Evolutionary conservation across 2,113 vertebrate species (phyloP).

Genomic region (Nibea albiflora): DNA sequence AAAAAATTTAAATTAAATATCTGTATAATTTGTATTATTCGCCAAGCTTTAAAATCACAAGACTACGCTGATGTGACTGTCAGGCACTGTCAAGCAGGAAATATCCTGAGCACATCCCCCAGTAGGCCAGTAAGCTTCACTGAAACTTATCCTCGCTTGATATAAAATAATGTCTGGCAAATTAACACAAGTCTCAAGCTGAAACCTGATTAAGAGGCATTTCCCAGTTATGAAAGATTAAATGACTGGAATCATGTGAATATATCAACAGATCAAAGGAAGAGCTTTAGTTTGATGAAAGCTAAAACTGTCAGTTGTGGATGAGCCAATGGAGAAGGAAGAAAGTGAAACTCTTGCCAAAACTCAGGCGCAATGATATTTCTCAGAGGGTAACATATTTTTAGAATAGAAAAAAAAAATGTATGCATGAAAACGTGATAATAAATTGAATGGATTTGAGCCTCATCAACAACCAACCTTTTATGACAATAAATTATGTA

Average conservation of each 20-base stretch:
- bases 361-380: slow-evolving; percentile 35
- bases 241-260: slow-evolving; percentile 64
- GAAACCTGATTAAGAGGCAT: slow-evolving; percentile 66
- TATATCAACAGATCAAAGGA: slow-evolving; percentile 76
- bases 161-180: slow-evolving; percentile 55
- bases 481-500: background rate
- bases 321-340: slow-evolving; percentile 75
- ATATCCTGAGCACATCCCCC: slow-evolving; percentile 15
- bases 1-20: background rate
- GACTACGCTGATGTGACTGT: slow-evolving; percentile 27
- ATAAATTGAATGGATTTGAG: background rate
- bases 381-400: slow-evolving; percentile 51
- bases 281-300: slow-evolving; percentile 66
- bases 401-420: slow-evolving; percentile 20
- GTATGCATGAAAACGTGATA: background rate
- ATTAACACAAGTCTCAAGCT: slow-evolving; percentile 61
- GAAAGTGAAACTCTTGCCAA: slow-evolving; percentile 70
- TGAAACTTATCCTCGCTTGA: slow-evolving; percentile 39
- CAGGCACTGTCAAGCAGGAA: slow-evolving; percentile 27
- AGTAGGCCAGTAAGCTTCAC: slow-evolving; percentile 18
- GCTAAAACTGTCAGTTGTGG: slow-evolving; percentile 67
- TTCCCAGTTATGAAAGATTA: slow-evolving; percentile 64
- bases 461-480: background rate
- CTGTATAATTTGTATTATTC: slow-evolving; percentile 11
- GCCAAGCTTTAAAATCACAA: slow-evolving; percentile 19